phyloP scores from a whole-genome alignment of 2,888 invertebrate species.

The Actias luna region DNA sequence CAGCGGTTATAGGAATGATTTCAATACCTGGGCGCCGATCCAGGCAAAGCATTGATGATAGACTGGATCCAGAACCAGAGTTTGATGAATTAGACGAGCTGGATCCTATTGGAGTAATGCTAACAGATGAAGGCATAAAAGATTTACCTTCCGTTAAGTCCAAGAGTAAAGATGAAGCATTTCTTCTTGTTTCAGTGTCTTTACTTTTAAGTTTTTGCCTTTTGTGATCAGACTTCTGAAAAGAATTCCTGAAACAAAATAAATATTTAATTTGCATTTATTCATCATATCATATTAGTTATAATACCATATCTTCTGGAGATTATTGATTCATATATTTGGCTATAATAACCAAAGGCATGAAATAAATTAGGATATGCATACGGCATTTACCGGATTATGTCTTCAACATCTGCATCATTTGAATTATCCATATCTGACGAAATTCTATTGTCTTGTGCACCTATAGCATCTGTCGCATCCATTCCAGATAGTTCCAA shows the following conservation, averaged over 20 bases:
- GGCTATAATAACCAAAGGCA: too few relatives aligned
- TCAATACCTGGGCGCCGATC: conserved; percentile 91
- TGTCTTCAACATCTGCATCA: conserved; percentile 84
- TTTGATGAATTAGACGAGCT: conserved; percentile 83
- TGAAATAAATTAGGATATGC: not conserved
- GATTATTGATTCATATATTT: not conserved
- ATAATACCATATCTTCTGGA: not conserved
- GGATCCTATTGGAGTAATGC: conserved; percentile 74
- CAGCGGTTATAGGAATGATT: conserved; percentile 89
- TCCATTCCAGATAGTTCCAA: conserved; percentile 84
- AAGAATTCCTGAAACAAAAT: conserved; percentile 71
- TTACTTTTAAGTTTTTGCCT: conserved; percentile 83
- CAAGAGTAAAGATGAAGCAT: conserved; percentile 68
- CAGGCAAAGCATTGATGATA: conserved; percentile 83
- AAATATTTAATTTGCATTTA: conserved; percentile 12
- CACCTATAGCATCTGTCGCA: conserved; percentile 78
- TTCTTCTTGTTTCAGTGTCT: conserved; percentile 74
- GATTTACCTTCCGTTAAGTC: conserved; percentile 81
- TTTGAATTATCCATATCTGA: conserved; percentile 84
- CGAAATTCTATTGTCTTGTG: conserved; percentile 64
- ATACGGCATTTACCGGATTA: conserved; percentile 67
- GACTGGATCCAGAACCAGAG: conserved; percentile 82
- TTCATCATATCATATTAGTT: not conserved
- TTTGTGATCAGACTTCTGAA: conserved; percentile 81
- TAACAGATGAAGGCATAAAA: conserved; percentile 77